Base-by-base conservation (phyloP, 2,797 vertebrate genomes). In the Danio choprae region DNA sequence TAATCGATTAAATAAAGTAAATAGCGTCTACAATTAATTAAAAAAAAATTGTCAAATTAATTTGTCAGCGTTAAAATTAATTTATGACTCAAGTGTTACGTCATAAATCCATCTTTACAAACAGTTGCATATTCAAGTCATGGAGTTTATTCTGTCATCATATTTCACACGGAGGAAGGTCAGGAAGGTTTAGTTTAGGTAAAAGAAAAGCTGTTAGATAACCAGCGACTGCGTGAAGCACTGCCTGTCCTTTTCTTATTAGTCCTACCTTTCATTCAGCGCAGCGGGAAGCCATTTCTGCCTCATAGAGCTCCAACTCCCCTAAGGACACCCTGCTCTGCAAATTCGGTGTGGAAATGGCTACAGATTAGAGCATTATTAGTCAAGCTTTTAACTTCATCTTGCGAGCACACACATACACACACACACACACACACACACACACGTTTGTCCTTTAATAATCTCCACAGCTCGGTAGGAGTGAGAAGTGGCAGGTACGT, bases 321-420 rank as follows among this genome's bases (percentile, higher is more conserved):
- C 89, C 83, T 81, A 46, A 80, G 88, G 84, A 81, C 64, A 65
- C 62, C 78, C 78, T 75, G 84, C 79, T 83, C 85, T 86, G 78
- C 85, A 85, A 87, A 88, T 89, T 73, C 50, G 69, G 80, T 86
- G 87, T 88, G 83, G 20, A 90, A 91, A 91, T 87, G 86, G 83
- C 53, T 90, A 82, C 84, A 89, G 85, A 90, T 91, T 90, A 91
- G 85, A 84, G 82, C 82, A 87, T 89, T 89, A 91, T 92, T 90
- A 90, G 89, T 87, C 79, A 87, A 86, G 88, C 85, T 50, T 89
- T 89, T 85, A 84, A 85, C 80, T 83, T 84, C 83, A 74, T 77
- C 55, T 67, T 59, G 36, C 55, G 18, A 63, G 48, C 53, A 48
- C 69, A 40, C 67, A 77, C 22, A 59, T 41, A n/a, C 55, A 48